These are phyloP conservation scores for Tetropium fuscum DNA, from an alignment of 2,888 invertebrate genomes.

Conservation along the genomic window DNA sequence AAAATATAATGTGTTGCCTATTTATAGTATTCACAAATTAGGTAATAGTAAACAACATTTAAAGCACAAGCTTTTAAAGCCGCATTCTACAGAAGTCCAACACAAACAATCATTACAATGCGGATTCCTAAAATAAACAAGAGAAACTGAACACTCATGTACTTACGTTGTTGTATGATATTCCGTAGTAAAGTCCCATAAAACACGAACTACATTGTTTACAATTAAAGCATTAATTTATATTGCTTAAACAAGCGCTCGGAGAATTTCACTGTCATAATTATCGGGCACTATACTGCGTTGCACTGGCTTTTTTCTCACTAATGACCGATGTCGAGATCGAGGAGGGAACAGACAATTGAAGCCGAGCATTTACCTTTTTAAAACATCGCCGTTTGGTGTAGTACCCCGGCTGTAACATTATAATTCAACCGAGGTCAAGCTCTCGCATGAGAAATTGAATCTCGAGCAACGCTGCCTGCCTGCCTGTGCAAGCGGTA, in stretches of 20 bases:
- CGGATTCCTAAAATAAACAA: constrained; percentile 1
- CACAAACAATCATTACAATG: not conserved
- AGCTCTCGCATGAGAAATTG: constrained; percentile 49
- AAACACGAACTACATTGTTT: constrained; percentile 37
- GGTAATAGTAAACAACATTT: not conserved
- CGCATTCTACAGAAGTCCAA: not conserved
- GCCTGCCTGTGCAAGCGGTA: constrained; percentile 12
- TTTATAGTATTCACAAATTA: not conserved
- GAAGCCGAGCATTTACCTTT: constrained; percentile 47
- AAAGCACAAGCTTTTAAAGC: not conserved
- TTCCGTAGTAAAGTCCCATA: not conserved
- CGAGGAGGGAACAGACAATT: constrained; percentile 26
- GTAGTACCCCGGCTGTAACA: constrained; percentile 47
- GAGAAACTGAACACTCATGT: not conserved
- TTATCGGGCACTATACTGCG: constrained; percentile 18
- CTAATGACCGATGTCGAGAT: constrained; percentile 19
- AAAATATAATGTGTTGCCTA: constrained; percentile 17
- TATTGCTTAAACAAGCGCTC: not conserved
- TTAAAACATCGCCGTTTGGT: constrained; percentile 45
- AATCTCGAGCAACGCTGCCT: constrained; percentile 40
- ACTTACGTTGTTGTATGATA: constrained; percentile 10
- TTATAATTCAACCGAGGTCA: constrained; percentile 55
- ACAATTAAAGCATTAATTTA: constrained; percentile 12
- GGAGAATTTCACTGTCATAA: constrained; percentile 4
- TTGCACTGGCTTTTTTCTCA: constrained; percentile 17